Evolutionary conservation across 2,888 invertebrate genomes (phyloP).

Genomic region (Ennomos fuscantarius): DNA sequence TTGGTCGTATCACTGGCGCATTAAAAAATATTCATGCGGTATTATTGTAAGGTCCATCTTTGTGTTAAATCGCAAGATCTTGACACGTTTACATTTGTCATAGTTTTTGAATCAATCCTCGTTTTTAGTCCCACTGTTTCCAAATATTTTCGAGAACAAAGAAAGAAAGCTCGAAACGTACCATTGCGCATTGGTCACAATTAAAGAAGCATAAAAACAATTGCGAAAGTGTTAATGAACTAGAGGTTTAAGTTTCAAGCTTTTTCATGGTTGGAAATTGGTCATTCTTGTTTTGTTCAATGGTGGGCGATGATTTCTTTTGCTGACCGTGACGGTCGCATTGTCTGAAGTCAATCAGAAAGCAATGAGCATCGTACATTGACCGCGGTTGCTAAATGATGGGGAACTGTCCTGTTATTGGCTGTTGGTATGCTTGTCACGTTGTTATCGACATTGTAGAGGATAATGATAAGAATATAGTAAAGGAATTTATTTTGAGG

Average conservation of each 20-base stretch:
- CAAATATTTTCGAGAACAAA: slow-evolving; percentile 40
- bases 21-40: slow-evolving; percentile 85
- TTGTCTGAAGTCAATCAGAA: slow-evolving; percentile 77
- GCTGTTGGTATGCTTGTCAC: slow-evolving; percentile 60
- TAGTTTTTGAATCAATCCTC: slow-evolving; percentile 56
- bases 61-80: slow-evolving; percentile 71
- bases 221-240: slow-evolving; percentile 78
- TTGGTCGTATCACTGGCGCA: slow-evolving; percentile 83
- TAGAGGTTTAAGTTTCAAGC: slow-evolving; percentile 51
- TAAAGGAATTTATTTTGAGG: slow-evolving; percentile 11
- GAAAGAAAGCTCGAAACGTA: slow-evolving; percentile 50
- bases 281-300: slow-evolving; percentile 68
- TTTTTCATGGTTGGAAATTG: slow-evolving; percentile 66
- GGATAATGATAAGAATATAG: slow-evolving; percentile 47
- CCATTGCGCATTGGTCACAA: slow-evolving; percentile 59
- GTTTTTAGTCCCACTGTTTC: slow-evolving; percentile 43
- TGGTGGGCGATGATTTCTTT: slow-evolving; percentile 61
- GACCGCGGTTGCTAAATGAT: slow-evolving; percentile 78
- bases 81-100: slow-evolving; percentile 78
- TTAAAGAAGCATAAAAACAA: slow-evolving; percentile 75
- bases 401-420: slow-evolving; percentile 67
- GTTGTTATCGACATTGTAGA: slow-evolving; percentile 48
- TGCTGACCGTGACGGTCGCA: slow-evolving; percentile 67
- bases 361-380: slow-evolving; percentile 77
- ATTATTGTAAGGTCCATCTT: slow-evolving; percentile 73